Evolutionary conservation across 2,797 vertebrate genomes (phyloP).

Genomic region (Agapornis canus): DNA sequence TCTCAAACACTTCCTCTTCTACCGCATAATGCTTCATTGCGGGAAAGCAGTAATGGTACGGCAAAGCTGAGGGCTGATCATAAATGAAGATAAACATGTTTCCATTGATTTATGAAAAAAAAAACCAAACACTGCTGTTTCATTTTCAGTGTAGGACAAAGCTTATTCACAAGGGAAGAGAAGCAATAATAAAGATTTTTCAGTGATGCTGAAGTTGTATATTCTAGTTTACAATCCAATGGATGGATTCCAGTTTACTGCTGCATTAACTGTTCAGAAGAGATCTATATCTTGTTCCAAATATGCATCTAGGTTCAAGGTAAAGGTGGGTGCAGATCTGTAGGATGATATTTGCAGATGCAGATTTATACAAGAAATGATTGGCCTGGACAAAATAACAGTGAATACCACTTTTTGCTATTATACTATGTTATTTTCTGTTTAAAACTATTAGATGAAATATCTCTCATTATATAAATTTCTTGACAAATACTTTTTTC

Average conservation of each 20-base stretch:
- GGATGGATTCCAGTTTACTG: background rate
- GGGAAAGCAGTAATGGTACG: background rate
- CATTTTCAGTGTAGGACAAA: background rate
- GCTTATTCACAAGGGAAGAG: background rate
- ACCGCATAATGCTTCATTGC: constrained; percentile 19
- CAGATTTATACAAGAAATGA: constrained; percentile 79
- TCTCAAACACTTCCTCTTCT: background rate
- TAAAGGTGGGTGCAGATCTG: constrained; percentile 84
- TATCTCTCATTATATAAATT: background rate
- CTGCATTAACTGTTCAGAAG: background rate
- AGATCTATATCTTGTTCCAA: background rate
- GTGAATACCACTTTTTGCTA: constrained; percentile 51
- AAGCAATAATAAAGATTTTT: background rate
- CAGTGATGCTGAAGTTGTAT: background rate
- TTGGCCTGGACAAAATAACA: constrained; percentile 77
- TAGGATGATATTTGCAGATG: constrained; percentile 82
- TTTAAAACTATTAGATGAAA: background rate
- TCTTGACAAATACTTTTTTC: background rate
- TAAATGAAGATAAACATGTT: background rate
- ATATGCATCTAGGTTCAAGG: constrained; percentile 79
- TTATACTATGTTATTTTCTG: background rate
- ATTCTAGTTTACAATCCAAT: background rate
- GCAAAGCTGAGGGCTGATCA: background rate
- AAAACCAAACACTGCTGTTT: background rate
- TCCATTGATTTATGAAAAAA: background rate